Evolutionary conservation across 2,888 invertebrate genomes (phyloP).

Genomic region (Ischnura elegans): DNA sequence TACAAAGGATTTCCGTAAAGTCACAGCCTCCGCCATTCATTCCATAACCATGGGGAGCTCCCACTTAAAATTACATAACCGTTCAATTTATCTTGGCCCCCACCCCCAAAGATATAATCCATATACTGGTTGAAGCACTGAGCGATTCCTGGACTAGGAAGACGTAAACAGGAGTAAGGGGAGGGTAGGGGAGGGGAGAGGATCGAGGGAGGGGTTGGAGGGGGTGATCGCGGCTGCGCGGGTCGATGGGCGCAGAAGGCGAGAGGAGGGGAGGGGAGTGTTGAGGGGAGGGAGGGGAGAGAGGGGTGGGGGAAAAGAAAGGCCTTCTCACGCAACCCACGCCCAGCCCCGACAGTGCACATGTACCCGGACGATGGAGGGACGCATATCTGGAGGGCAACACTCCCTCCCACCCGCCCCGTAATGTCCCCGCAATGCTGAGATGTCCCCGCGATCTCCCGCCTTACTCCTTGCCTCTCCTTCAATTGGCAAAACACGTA

Average conservation of each 20-base stretch:
- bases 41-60: no score
- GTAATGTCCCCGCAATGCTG: slow-evolving; percentile 54
- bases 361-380: slow-evolving; percentile 31
- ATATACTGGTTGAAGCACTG: no score
- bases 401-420: background rate
- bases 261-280: background rate
- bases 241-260: background rate
- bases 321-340: slow-evolving; percentile 51
- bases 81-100: no score
- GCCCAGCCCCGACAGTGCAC: slow-evolving; percentile 13
- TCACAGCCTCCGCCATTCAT: no score
- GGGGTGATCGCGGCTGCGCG: background rate
- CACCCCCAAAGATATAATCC: no score
- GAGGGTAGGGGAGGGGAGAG: background rate
- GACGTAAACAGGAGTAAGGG: background rate
- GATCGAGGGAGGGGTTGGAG: no score
- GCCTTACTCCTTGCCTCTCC: background rate
- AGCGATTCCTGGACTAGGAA: background rate
- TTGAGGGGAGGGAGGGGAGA: background rate
- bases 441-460: background rate
- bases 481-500: no score
- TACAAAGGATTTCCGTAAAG: no score
- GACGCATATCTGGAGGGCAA: background rate
- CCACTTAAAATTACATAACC: no score
- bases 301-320: background rate